Evolutionary conservation across 2,888 invertebrate genomes (phyloP).

Genomic region (Hypomecis atomaria): DNA sequence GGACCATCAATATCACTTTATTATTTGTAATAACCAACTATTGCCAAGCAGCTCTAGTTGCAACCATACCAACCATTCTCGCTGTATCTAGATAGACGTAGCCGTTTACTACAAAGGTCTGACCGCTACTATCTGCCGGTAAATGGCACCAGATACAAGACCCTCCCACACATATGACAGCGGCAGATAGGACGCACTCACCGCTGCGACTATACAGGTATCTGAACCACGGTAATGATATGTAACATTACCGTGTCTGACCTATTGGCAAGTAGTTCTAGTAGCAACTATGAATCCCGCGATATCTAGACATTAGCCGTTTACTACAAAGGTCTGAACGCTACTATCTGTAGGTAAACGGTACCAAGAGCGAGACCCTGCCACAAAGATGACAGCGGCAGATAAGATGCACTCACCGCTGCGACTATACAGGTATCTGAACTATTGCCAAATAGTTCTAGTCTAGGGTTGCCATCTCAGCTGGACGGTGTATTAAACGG

Average conservation of each 20-base stretch:
- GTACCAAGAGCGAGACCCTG: neutral
- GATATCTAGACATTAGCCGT: neutral
- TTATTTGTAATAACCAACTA: too few relatives aligned
- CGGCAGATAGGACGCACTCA: constrained; percentile 41
- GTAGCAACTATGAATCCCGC: too few relatives aligned
- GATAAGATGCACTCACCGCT: constrained; percentile 51
- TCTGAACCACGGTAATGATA: too few relatives aligned
- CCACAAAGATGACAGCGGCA: constrained; percentile 4
- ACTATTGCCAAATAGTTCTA: too few relatives aligned
- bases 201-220: constrained; percentile 54
- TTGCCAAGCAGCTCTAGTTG: too few relatives aligned
- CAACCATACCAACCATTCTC: too few relatives aligned
- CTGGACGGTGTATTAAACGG: too few relatives aligned
- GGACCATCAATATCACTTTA: neutral
- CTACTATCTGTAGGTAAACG: constrained; percentile 3
- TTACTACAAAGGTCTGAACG: neutral
- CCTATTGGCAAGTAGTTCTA: too few relatives aligned
- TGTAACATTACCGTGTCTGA: too few relatives aligned
- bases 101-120: neutral
- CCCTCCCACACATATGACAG: constrained; percentile 5
- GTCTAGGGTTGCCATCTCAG: too few relatives aligned
- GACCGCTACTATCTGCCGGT: neutral
- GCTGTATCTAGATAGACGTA: neutral
- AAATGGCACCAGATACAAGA: neutral
- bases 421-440: constrained; percentile 48